Evolutionary conservation across 2,797 vertebrate species (phyloP).

Genomic region (Cichlasoma orientale): DNA sequence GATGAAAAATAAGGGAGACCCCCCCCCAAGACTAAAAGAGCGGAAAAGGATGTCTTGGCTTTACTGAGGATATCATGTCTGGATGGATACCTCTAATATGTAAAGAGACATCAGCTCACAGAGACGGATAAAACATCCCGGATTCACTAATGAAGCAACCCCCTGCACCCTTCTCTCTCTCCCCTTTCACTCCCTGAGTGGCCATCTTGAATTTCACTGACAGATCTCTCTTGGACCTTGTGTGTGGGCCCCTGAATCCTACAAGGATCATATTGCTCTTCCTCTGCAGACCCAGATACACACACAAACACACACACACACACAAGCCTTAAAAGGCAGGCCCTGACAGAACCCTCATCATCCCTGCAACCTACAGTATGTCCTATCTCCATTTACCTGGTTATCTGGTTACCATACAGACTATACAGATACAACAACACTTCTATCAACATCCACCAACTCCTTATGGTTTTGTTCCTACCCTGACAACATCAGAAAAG

Average conservation of each 20-base stretch:
- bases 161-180: slow-evolving; percentile 18
- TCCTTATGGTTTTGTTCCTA: slow-evolving; percentile 21
- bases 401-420: slow-evolving; percentile 74
- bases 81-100: slow-evolving; percentile 64
- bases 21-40: background rate
- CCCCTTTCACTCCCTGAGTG: slow-evolving; percentile 58
- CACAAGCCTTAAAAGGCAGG: slow-evolving; percentile 57
- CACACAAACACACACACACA: slow-evolving; percentile 14
- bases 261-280: slow-evolving; percentile 79
- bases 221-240: slow-evolving; percentile 74
- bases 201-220: slow-evolving; percentile 82
- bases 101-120: slow-evolving; percentile 46
- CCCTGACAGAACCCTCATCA: slow-evolving; percentile 64
- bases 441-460: slow-evolving; percentile 55
- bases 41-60: slow-evolving; percentile 4
- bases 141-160: slow-evolving; percentile 68
- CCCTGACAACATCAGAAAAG: slow-evolving; percentile 43
- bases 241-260: slow-evolving; percentile 79
- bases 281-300: slow-evolving; percentile 64
- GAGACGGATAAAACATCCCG: slow-evolving; percentile 70
- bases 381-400: slow-evolving; percentile 75
- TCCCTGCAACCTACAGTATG: slow-evolving; percentile 48
- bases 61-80: slow-evolving; percentile 24
- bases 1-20: background rate
- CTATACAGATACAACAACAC: slow-evolving; percentile 63